Evolutionary conservation across 2,888 invertebrate species (phyloP).

Genomic region (Saturnia japonica): DNA sequence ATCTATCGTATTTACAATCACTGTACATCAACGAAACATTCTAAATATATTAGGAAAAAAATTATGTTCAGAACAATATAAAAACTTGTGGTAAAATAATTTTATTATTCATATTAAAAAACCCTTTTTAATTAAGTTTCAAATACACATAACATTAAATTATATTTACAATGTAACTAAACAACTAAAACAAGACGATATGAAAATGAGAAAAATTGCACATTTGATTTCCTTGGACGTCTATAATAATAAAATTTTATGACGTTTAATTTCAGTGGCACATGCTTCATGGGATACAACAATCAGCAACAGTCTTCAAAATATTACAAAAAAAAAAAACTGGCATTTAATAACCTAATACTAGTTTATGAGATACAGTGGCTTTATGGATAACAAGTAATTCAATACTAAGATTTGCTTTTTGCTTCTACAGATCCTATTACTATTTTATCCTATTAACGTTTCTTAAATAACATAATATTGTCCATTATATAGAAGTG

Average conservation of each 20-base stretch:
- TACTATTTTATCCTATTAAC: background rate
- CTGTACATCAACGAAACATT: conserved; percentile 76
- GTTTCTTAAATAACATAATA: background rate
- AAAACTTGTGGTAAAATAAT: conserved; percentile 54
- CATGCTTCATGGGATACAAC: conserved; percentile 40
- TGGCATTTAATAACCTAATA: background rate
- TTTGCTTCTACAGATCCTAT: background rate
- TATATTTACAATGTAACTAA: conserved; percentile 79
- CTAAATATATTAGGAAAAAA: conserved; percentile 57
- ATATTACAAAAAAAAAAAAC: background rate
- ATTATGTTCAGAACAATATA: conserved; percentile 76
- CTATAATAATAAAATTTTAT: conserved; percentile 34
- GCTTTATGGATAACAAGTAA: background rate
- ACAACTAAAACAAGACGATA: conserved; percentile 75
- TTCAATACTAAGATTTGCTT: background rate
- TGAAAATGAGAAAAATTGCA: conserved; percentile 80
- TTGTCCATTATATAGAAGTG: background rate
- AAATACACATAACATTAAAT: conserved; percentile 66
- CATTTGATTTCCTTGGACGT: conserved; percentile 75
- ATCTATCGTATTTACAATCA: conserved; percentile 69
- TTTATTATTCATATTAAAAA: conserved; percentile 69
- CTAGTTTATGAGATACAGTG: background rate
- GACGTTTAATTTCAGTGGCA: conserved; percentile 50
- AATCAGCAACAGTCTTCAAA: conserved; percentile 32
- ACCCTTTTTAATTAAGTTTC: conserved; percentile 37